Evolutionary conservation across 2,797 vertebrate genomes (phyloP), one percentile per base, ranked within the genome.

Genomic region (Sylvilagus floridanus): DNA sequence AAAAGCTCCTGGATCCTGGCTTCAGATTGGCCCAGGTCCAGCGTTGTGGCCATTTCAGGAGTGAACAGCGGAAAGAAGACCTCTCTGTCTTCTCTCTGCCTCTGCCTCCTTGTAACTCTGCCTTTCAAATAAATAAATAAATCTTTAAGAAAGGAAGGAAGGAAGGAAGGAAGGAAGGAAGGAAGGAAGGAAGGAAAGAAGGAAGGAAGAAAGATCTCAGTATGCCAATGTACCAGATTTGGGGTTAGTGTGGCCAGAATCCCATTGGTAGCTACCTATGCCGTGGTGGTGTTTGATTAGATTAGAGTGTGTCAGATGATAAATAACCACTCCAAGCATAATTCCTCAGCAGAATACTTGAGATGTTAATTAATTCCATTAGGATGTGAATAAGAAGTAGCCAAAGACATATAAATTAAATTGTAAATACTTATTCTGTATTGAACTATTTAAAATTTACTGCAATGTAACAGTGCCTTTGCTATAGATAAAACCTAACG

Each of bases 361-460:
- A 65, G 75, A 77, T 77, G 13, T 54, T 94, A 76, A 72, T 50
- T 76, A 47, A 32, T 16, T 22, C 24, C 62, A 73, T 75, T 87
- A 28, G 65, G 24, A 60, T 78, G 19, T 75, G 35, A 91, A 22
- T 4, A 62, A 52, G 84, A 85, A 85, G 6, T 37, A 77, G 62
- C 35, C 66, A 35, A 91, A 77, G 52, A 72, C 22, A 12, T 22
- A 68, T 32, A 87, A 94, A 47, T 65, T 60, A 84, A 35, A 66
- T 16, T 35, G 10, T n/a, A 35, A 90, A 66, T 71, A 76, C 50
- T 88, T 47, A 47, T 9, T 93, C 5, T 5, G 0, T 79, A 14
- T 17, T 47, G 52, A 88, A 62, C 60, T 54, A 50, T 30, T 90
- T 93, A 81, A 85, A 84, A 69, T 69, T 63, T 78, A 47, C 32